Percentiles rank a stretch among this genome's conserved stretches.
phyloP scores from a whole-genome alignment of 1,140 invertebrate genomes.

The Lineus longissimus region DNA sequence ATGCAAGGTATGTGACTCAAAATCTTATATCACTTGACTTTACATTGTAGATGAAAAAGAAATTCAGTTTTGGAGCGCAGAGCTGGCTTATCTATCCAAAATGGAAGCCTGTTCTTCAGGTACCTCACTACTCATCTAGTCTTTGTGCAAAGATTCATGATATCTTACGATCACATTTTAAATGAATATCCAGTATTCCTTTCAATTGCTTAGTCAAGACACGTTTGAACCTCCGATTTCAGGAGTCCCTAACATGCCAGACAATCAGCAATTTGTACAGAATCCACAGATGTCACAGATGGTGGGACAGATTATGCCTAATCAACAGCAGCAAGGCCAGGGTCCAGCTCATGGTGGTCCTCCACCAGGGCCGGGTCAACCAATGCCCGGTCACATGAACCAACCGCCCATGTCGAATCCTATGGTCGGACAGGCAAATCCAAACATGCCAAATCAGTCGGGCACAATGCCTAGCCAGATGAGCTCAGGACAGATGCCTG shows the following conservation, averaged over 20 bases:
- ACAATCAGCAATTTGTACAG: neutral
- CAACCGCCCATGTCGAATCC: neutral
- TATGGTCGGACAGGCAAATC: neutral
- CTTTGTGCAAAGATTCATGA: too few relatives aligned
- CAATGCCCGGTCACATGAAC: conserved; percentile 45
- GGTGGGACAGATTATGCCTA: conserved; percentile 12
- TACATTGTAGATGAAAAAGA: too few relatives aligned
- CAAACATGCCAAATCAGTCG: neutral
- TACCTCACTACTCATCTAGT: too few relatives aligned
- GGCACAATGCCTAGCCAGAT: neutral
- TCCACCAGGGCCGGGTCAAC: conserved; percentile 50
- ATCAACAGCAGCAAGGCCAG: conserved; percentile 19
- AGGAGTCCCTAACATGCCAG: neutral
- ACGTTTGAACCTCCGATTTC: neutral
- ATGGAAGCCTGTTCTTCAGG: too few relatives aligned
- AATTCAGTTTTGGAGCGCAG: too few relatives aligned
- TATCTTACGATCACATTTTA: too few relatives aligned
- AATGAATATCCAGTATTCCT: neutral
- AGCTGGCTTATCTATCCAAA: too few relatives aligned
- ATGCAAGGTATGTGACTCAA: neutral
- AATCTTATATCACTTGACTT: neutral
- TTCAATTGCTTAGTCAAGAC: neutral
- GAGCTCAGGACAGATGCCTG: conserved; percentile 57
- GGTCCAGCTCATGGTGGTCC: conserved; percentile 16
- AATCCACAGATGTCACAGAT: neutral